phyloP scores from a whole-genome alignment of 2,797 vertebrate genomes.

The Sylvia borin region DNA sequence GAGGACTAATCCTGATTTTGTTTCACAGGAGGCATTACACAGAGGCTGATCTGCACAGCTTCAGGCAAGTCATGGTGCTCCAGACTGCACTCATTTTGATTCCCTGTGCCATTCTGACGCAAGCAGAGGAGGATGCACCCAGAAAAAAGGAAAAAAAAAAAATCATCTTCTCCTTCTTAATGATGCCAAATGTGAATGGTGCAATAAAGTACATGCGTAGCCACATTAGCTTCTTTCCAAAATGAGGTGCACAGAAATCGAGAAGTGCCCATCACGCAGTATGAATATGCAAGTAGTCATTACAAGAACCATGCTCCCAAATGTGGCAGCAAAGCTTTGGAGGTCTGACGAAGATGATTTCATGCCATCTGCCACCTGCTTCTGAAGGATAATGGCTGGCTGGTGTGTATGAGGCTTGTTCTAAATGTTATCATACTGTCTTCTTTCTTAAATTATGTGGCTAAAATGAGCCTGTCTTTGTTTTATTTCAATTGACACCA shows the following conservation, averaged over 20 bases:
- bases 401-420: slow-evolving; percentile 63
- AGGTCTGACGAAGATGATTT: slow-evolving; percentile 72
- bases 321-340: slow-evolving; percentile 62
- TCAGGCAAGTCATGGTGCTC: background rate
- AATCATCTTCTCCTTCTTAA: background rate
- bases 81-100: background rate
- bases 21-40: background rate
- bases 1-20: background rate
- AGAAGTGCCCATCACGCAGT: slow-evolving; percentile 64
- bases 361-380: slow-evolving; percentile 76
- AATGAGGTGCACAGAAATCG: slow-evolving; percentile 45
- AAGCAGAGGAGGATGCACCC: background rate
- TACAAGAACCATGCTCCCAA: slow-evolving; percentile 65
- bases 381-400: slow-evolving; percentile 74
- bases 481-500: slow-evolving; percentile 71
- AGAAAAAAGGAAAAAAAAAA: background rate
- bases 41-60: background rate
- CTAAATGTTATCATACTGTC: slow-evolving; percentile 66
- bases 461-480: slow-evolving; percentile 69
- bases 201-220: slow-evolving; percentile 40
- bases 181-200: slow-evolving; percentile 39
- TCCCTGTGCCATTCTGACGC: background rate
- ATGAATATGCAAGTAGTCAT: slow-evolving; percentile 70
- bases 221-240: slow-evolving; percentile 47
- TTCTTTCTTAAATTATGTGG: slow-evolving; percentile 74